These are phyloP conservation scores for Cottus gobio DNA, from an alignment of 2,113 vertebrate genomes.

Conservation along the genomic window DNA sequence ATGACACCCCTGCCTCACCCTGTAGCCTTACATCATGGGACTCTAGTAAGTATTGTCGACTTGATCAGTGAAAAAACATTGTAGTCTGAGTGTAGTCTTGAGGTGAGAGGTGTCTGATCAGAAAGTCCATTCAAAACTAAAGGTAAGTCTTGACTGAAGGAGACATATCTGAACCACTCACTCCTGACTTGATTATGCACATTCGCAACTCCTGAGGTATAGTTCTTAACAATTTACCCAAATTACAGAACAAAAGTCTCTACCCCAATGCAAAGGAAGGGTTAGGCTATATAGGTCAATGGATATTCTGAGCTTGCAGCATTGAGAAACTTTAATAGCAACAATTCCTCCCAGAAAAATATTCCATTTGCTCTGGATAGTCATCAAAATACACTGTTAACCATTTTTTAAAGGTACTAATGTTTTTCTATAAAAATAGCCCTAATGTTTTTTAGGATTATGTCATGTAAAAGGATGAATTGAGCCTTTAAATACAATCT, in stretches of 20 bases:
- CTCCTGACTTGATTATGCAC: background rate
- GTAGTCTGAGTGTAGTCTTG: slow-evolving; percentile 26
- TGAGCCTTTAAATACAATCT: background rate
- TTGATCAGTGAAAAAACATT: slow-evolving; percentile 30
- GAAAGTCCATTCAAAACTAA: slow-evolving; percentile 1
- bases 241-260: background rate
- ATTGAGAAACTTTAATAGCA: background rate
- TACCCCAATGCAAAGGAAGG: background rate
- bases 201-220: background rate
- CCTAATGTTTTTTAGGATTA: background rate
- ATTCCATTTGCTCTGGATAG: background rate
- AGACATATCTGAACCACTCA: background rate
- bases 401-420: background rate
- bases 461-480: slow-evolving; percentile 4
- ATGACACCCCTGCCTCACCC: slow-evolving; percentile 80
- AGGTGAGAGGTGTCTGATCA: slow-evolving; percentile 12
- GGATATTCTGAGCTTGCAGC: background rate
- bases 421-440: background rate
- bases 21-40: slow-evolving; percentile 85
- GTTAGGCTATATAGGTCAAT: no score
- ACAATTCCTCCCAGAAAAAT: background rate
- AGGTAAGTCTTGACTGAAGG: slow-evolving; percentile 15
- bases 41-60: slow-evolving; percentile 77
- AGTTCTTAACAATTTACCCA: slow-evolving; percentile 1
- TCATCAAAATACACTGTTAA: background rate